Evolutionary conservation across 2,113 vertebrate species (phyloP), one percentile per base, ranked within the genome.

Genomic region (Micronycteris hirsuta): DNA sequence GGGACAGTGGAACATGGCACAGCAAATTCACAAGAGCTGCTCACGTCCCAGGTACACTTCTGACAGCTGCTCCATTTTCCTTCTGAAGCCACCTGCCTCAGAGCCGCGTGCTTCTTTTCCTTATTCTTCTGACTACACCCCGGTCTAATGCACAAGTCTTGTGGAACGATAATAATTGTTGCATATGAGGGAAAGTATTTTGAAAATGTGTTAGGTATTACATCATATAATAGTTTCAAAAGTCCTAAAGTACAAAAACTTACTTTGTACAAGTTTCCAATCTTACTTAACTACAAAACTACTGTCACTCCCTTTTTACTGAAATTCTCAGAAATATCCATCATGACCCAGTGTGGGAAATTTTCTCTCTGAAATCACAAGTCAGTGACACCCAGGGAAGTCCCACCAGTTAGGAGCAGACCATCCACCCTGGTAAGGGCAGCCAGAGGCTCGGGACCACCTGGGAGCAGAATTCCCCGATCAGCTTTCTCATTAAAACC

Each of bases 381-480:
- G 38, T 89, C n/a, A 58, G n/a, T n/a, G 45, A 77, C 5, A 56
- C 89, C 52, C 31, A 8, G 10, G 33, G 13, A 36, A 6, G 31
- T 20, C 31, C 43, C 12, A 4, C 71, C 33, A 3, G 13, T 45
- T 28, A 74, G 38, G n/a, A 85, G 85, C 12, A 3, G 36, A 54
- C 63, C 2, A 0, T 38, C 28, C 49, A 47, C n/a, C 16, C 4
- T 8, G 1, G 10, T 10, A 26, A 33, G 45, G 22, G 19, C 11
- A 71, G 13, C 49, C 43, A 2, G n/a, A 65, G 15, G 26, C 5
- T 16, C n/a, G 70, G 73, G 7, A 71, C 38, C 24, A 36, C 4
- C n/a, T 1, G 12, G 74, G 61, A 74, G 36, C 24, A 41, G 68
- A 86, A 71, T 61, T 41, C 5, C 54, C 38, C 6, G 8, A 6